These are phyloP conservation scores for Eristalis intricaria DNA, from an alignment of 2,888 invertebrate genomes.

Conservation along the genomic window DNA sequence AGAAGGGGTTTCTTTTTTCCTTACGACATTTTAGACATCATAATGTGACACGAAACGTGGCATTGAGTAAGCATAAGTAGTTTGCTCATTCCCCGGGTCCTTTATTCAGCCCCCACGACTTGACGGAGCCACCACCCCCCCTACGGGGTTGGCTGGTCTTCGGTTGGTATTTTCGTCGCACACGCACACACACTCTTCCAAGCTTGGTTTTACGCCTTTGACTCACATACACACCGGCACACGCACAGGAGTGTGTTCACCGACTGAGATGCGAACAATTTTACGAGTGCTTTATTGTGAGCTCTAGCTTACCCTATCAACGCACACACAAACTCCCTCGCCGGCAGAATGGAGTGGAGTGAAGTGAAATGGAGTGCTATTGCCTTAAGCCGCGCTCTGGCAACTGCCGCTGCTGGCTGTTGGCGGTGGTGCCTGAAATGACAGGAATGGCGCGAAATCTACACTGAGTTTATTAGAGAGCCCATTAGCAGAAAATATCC, in stretches of 20 bases:
- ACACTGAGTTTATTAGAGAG: slow-evolving; percentile 67
- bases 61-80: slow-evolving; percentile 70
- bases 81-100: slow-evolving; percentile 58
- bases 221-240: slow-evolving; percentile 25
- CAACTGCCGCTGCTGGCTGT: slow-evolving; percentile 7
- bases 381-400: slow-evolving; percentile 14
- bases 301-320: slow-evolving; percentile 6
- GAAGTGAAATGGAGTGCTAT: not conserved
- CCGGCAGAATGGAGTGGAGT: not conserved
- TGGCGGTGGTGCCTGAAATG: slow-evolving; percentile 53
- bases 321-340: not conserved
- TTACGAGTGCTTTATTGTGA: slow-evolving; percentile 63
- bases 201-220: slow-evolving; percentile 54
- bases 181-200: slow-evolving; percentile 48
- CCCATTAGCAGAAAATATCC: slow-evolving; percentile 70
- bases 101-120: not conserved
- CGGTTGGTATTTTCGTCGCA: slow-evolving; percentile 22
- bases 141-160: slow-evolving; percentile 13
- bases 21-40: slow-evolving; percentile 67
- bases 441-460: slow-evolving; percentile 68
- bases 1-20: slow-evolving; percentile 8
- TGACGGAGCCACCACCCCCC: not conserved
- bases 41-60: slow-evolving; percentile 70
- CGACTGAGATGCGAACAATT: slow-evolving; percentile 62
- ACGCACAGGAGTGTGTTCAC: not conserved